Evolutionary conservation across 2,888 invertebrate species (phyloP), one percentile per base, ranked within the genome.

Genomic region (Scaptomyza flava): DNA sequence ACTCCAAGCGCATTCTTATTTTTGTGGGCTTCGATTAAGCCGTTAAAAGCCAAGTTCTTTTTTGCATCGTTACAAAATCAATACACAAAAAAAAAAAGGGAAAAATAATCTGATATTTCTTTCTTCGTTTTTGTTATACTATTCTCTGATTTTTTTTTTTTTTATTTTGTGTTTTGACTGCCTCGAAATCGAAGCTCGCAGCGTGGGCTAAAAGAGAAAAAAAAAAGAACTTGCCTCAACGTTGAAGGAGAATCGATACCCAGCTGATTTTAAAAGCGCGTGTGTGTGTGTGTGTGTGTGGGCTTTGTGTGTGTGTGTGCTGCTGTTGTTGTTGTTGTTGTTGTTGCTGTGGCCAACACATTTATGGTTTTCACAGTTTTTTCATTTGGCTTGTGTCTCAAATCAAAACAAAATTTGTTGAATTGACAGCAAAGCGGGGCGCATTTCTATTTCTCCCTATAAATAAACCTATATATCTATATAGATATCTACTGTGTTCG

Each of bases 311-410:
- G 47, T 27, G 53, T 65, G 46, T 56, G 56, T 17, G 17, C 17
- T 17, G 17, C 17, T 17, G 17, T 27, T 47, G 54, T 42, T 54
- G 46, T 27, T 46, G 17, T 65, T 66, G 23, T 56, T 42, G 41
- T 33, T 64, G 42, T 42, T 68, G 74, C 14, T 58, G 65, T 42
- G 53, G 63, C 63, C 67, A 79, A 61, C 64, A 86, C 81, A 69
- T 80, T 80, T 80, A 62, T 68, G 57, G 64, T 46, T 64, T 77
- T 77, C 46, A 20, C 64, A 60, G 68, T 66, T 72, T 78, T 64
- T 63, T 63, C 62, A 59, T 76, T 71, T 84, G 87, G 83, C 87
- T 85, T 81, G 81, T 81, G 81, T 81, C 81, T 87, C 77, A 72
- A 79, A 85, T 84, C 82, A 79, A 85, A 79, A 82, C 82, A 70